A percentile compares a stretch with the other conserved stretches of the same genome.
Conservation (phyloP, 2,888 invertebrate genomes). For the Drosophila engyochracea region DNA sequence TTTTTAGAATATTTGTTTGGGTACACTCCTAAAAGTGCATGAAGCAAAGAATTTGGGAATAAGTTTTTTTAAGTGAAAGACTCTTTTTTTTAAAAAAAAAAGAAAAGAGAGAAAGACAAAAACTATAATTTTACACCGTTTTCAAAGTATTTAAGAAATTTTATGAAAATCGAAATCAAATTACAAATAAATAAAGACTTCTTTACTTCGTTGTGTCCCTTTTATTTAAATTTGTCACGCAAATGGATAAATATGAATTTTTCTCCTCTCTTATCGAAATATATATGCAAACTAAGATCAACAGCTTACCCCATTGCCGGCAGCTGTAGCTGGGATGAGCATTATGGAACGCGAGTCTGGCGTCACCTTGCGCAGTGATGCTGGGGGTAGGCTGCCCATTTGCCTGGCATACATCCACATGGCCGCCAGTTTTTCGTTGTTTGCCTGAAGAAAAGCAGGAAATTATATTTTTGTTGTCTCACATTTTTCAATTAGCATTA, state of each 20-base stretch:
- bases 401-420: constrained; percentile 83
- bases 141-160: neutral
- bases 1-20: neutral
- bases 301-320: constrained; percentile 68
- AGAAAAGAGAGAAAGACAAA: neutral
- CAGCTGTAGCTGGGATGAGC: constrained; percentile 83
- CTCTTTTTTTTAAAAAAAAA: no score
- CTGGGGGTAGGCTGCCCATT: constrained; percentile 65
- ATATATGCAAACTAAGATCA: neutral
- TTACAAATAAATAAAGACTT: no score
- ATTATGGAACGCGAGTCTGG: constrained; percentile 76
- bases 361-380: constrained; percentile 60
- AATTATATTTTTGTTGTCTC: neutral
- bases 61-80: no score
- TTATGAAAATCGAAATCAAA: neutral
- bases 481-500: neutral
- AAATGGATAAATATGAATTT: neutral
- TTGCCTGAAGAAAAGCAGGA: constrained; percentile 51
- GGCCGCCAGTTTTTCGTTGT: constrained; percentile 80
- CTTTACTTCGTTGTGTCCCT: no score
- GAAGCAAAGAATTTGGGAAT: neutral
- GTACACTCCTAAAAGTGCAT: neutral
- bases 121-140: neutral
- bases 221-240: neutral
- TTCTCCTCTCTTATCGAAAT: neutral